Evolutionary conservation across 23 tunicate species (phyloP), one percentile per base, ranked within the genome.

Genomic region (Trididemnum miniatum): DNA sequence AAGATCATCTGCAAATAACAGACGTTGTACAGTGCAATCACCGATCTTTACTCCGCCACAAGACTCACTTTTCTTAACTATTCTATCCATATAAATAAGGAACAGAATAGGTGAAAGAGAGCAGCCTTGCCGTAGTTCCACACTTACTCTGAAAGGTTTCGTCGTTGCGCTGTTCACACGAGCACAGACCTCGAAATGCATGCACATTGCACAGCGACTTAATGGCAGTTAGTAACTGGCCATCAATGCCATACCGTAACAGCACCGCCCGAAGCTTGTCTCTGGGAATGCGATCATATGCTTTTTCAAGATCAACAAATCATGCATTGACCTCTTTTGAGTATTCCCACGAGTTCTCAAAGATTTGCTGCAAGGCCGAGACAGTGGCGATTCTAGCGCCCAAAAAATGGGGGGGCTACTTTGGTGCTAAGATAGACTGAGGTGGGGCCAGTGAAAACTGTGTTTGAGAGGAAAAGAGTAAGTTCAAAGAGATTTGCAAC

Each of bases 81-180:
- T 62, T 4, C 29, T 12, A 62, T 18, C n/a, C 67, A 62, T 62
- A n/a, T 26, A 62, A 22, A 24, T 26, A 62, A 62, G 15, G 67
- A 62, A 62, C 3, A 62, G 67, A 26, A 62, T 22, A 22, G 67
- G 67, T 62, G 67, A 62, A 18, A 62, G 26, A 20, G n/a, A 22
- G 29, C 67, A 62, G 5, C 67, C 67, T 62, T 62, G 28, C 67
- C 67, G 67, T 3, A 62, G 67, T 62, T 26, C 29, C 15, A 62
- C 67, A n/a, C 67, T 26, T 26, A 62, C 23, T 12, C 4, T 18
- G 26, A 62, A 62, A 3, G 67, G 54, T 15, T 44, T 44, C 15
- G 54, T 7, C 54, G 9, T 9, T 15, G 9, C 15, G 54, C 54
- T 15, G 15, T 44, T 44, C 15, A 44, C 54, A 9, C 54, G 54